Percentiles rank a stretch among this genome's conserved stretches.
Evolutionary conservation across 2,888 invertebrate species (phyloP).

Genomic region (Lasioglossum malachurum): DNA sequence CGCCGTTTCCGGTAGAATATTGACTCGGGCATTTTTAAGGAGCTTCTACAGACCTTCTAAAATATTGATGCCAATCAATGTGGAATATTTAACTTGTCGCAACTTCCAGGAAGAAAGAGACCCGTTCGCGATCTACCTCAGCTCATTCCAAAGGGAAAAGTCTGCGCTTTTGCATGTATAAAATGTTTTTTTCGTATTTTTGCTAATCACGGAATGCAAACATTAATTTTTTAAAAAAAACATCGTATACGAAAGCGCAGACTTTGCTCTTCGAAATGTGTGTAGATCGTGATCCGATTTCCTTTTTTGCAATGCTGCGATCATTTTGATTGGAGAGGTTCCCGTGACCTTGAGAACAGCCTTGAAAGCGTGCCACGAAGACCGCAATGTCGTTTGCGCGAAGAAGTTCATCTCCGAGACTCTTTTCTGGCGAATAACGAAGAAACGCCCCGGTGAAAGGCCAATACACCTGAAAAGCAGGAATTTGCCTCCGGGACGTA

Average conservation of each 20-base stretch:
- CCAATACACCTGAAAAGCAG: conserved; percentile 4
- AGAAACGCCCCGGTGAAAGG: neutral
- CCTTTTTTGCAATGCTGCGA: neutral
- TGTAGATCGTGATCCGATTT: neutral
- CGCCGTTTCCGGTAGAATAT: neutral
- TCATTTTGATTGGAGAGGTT: neutral
- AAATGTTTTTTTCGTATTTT: neutral
- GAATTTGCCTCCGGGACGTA: neutral
- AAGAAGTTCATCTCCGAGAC: neutral
- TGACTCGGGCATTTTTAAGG: neutral
- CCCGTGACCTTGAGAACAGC: neutral
- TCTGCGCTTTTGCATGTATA: rapidly evolving
- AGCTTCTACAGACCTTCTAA: neutral
- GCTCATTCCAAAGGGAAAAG: neutral
- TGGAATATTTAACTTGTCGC: neutral
- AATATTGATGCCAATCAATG: neutral
- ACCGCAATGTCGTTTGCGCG: neutral
- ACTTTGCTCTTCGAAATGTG: neutral
- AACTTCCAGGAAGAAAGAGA: neutral
- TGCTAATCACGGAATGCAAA: rapidly evolving
- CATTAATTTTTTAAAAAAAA: neutral
- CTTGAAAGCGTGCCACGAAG: neutral
- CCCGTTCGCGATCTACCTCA: neutral
- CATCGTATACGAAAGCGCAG: neutral
- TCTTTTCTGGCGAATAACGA: neutral